phyloP scores from a whole-genome alignment of 64 coral and sea anemone species.

The Orbicella faveolata region DNA sequence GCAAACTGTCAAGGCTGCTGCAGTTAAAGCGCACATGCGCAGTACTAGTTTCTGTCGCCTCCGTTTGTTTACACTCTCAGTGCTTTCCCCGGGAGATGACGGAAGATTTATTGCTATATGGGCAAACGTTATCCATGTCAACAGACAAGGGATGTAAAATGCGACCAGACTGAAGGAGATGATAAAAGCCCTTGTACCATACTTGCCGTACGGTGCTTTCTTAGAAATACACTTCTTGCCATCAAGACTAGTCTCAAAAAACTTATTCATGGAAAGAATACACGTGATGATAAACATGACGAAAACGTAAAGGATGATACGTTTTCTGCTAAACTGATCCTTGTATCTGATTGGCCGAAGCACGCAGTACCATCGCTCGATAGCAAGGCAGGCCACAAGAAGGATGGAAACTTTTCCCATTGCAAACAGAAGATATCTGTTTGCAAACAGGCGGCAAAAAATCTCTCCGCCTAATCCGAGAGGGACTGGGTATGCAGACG shows the following conservation, averaged over 20 bases:
- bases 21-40: slow-evolving; percentile 42
- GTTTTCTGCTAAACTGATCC: slow-evolving; percentile 14
- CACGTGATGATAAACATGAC: slow-evolving; percentile 31
- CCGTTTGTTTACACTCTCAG: background rate
- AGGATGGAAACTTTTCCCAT: slow-evolving; percentile 59
- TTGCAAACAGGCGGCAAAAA: slow-evolving; percentile 37
- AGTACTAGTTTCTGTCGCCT: slow-evolving; percentile 9
- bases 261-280: slow-evolving; percentile 38
- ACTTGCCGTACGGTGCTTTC: background rate
- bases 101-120: slow-evolving; percentile 21
- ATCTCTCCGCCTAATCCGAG: slow-evolving; percentile 45
- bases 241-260: slow-evolving; percentile 5
- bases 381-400: slow-evolving; percentile 47
- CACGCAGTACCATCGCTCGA: slow-evolving; percentile 54
- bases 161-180: background rate
- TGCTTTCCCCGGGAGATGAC: background rate
- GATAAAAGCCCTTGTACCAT: background rate
- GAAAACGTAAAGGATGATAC: slow-evolving; percentile 16
- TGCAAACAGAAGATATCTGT: slow-evolving; percentile 44
- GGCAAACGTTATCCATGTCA: slow-evolving; percentile 61
- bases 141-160: slow-evolving; percentile 36
- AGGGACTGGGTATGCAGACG: slow-evolving; percentile 9
- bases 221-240: background rate
- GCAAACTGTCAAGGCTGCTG: slow-evolving; percentile 10
- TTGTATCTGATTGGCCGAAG: slow-evolving; percentile 39